These are phyloP conservation scores for Teleopsis dalmanni DNA, from an alignment of 1,140 invertebrate genomes.

Conservation along the genomic window DNA sequence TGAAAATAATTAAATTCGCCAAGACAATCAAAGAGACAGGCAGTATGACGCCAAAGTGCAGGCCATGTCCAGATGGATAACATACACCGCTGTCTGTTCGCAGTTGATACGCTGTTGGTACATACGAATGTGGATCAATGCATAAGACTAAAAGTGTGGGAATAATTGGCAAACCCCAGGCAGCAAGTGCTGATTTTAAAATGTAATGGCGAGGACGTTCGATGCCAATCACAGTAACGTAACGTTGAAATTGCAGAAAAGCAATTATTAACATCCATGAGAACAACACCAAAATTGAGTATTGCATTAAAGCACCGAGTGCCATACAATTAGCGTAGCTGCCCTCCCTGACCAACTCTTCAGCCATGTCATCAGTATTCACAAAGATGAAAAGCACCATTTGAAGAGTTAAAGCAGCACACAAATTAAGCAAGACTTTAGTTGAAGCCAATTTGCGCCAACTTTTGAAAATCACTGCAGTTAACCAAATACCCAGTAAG, in stretches of 20 bases:
- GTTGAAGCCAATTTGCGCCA: slow-evolving; percentile 56
- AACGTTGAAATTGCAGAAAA: slow-evolving; percentile 54
- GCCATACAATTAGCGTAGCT: slow-evolving; percentile 39
- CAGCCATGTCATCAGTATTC: slow-evolving; percentile 41
- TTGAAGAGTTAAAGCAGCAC: slow-evolving; percentile 51
- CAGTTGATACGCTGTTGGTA: slow-evolving; percentile 29
- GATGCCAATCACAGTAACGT: slow-evolving; percentile 52
- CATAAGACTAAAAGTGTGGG: slow-evolving; percentile 47
- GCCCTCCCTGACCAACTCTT: slow-evolving; percentile 4
- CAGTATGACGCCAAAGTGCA: slow-evolving; percentile 49
- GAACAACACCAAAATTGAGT: slow-evolving; percentile 55
- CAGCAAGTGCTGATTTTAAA: slow-evolving; percentile 47
- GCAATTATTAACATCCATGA: slow-evolving; percentile 61
- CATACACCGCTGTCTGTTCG: slow-evolving; percentile 43
- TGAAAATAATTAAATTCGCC: slow-evolving; percentile 51
- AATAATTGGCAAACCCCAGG: slow-evolving; percentile 49
- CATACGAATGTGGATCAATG: slow-evolving; percentile 47
- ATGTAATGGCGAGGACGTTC: slow-evolving; percentile 47
- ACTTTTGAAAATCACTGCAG: slow-evolving; percentile 50
- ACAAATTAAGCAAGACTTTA: slow-evolving; percentile 55
- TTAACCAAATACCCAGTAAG: slow-evolving; percentile 51
- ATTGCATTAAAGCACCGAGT: slow-evolving; percentile 52
- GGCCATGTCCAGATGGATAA: slow-evolving; percentile 51
- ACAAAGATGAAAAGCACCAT: slow-evolving; percentile 51
- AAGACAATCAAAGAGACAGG: slow-evolving; percentile 50